A percentile compares a stretch with the other conserved stretches of the same genome.
phyloP scores from a whole-genome alignment of 2,113 vertebrate genomes.

The Lynx canadensis region DNA sequence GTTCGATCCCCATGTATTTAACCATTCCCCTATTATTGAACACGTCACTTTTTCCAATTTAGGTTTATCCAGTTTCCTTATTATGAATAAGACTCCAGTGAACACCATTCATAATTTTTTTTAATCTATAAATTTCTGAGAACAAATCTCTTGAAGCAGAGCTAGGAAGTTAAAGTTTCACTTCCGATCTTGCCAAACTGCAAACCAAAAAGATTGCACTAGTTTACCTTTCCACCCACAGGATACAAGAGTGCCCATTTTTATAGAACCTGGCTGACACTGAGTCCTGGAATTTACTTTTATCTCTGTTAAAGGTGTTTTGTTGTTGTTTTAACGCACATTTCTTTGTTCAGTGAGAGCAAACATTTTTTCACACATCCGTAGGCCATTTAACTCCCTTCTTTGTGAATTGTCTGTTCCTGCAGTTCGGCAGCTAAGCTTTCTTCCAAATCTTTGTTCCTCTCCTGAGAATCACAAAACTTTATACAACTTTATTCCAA shows the following conservation, averaged over 20 bases:
- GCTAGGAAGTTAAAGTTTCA: neutral
- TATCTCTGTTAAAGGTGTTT: neutral
- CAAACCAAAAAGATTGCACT: neutral
- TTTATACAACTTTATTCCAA: constrained; percentile 72
- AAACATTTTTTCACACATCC: neutral
- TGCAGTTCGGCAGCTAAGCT: constrained; percentile 56
- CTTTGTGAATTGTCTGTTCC: constrained; percentile 41
- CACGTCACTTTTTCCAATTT: neutral
- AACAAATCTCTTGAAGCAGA: neutral
- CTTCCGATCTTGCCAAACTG: neutral
- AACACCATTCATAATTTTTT: neutral
- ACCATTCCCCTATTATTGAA: neutral
- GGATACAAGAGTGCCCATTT: neutral
- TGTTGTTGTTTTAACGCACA: neutral
- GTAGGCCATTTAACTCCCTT: neutral
- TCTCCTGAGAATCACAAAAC: constrained; percentile 79
- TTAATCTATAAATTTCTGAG: neutral
- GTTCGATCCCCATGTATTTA: neutral
- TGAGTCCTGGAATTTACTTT: neutral
- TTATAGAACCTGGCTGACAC: neutral
- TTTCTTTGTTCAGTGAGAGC: neutral
- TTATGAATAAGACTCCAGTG: neutral
- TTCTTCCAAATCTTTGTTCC: constrained; percentile 72
- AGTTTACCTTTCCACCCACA: neutral
- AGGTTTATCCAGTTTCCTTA: neutral